Percentiles rank a stretch among this genome's conserved stretches.
Conservation (phyloP, 2,888 invertebrate genomes). For the Drosophila phalerata region DNA sequence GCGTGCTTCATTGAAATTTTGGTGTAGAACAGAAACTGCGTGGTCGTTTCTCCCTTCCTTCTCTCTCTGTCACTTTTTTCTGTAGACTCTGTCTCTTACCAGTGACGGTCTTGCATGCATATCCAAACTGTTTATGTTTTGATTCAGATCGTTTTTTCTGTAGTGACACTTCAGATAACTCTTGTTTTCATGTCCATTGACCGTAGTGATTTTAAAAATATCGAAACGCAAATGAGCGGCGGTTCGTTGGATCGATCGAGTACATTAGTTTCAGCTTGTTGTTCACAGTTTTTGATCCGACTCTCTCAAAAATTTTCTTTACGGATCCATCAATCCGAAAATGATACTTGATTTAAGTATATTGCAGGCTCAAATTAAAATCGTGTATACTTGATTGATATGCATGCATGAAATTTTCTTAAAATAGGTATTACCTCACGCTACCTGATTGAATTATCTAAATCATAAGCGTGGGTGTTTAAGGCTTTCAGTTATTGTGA, state of each 20-base stretch:
- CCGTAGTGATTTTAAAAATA: conserved; percentile 39
- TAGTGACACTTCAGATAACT: conserved; percentile 75
- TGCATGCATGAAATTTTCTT: no score
- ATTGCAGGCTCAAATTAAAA: no score
- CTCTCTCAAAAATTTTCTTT: neutral
- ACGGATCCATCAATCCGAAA: no score
- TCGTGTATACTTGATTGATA: no score
- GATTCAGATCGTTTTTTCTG: conserved; percentile 50
- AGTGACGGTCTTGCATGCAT: conserved; percentile 4
- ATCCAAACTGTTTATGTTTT: conserved; percentile 75
- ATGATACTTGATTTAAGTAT: no score
- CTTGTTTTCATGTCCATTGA: conserved; percentile 81
- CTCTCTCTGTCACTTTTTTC: neutral
- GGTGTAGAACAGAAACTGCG: conserved; percentile 35
- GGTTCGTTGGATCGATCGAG: conserved; percentile 14
- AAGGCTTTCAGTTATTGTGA: no score
- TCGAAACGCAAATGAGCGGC: conserved; percentile 59
- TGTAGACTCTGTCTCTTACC: conserved; percentile 3
- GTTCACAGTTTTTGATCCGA: neutral
- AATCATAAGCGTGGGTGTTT: no score
- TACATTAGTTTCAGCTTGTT: neutral
- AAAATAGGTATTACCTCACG: no score
- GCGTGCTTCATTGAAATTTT: conserved; percentile 42
- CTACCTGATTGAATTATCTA: no score
- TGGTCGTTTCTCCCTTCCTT: conserved; percentile 3